phyloP scores from a whole-genome alignment of 2,113 vertebrate species.

The Proterorhinus semilunaris region DNA sequence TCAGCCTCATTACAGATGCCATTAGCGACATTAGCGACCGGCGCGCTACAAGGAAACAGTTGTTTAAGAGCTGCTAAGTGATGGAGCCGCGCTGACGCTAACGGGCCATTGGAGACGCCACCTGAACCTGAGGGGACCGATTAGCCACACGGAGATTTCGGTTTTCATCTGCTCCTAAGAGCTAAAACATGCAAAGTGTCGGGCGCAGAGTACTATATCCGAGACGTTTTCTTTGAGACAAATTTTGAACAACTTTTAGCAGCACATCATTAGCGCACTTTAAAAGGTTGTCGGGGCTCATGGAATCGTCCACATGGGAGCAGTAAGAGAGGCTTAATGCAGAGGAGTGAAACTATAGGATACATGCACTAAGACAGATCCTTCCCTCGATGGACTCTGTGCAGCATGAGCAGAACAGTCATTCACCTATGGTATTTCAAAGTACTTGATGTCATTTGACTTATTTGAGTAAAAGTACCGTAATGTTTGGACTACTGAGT shows the following conservation, averaged over 20 bases:
- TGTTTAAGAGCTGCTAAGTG: conserved; percentile 55
- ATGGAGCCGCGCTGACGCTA: conserved; percentile 36
- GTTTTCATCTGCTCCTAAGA: background rate
- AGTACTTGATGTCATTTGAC: no score
- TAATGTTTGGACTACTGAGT: no score
- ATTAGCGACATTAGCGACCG: conserved; percentile 56
- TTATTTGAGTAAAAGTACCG: no score
- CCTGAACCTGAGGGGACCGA: background rate
- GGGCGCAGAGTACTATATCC: no score
- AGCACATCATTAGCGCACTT: background rate
- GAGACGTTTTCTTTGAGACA: no score
- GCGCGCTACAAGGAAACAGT: conserved; percentile 41
- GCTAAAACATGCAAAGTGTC: background rate
- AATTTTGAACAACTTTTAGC: background rate
- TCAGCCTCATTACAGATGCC: conserved; percentile 63
- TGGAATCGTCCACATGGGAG: background rate
- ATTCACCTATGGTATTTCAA: no score
- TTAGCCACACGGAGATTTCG: background rate
- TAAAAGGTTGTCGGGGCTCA: background rate
- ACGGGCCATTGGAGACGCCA: conserved; percentile 32
- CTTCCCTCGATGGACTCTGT: background rate
- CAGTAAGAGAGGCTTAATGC: background rate
- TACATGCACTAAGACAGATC: background rate
- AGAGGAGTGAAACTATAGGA: background rate
- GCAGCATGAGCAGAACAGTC: background rate